A percentile compares a stretch with the other conserved stretches of the same genome.
phyloP scores from a whole-genome alignment of 2,888 invertebrate genomes.

The Tenthredo scrophulariae region DNA sequence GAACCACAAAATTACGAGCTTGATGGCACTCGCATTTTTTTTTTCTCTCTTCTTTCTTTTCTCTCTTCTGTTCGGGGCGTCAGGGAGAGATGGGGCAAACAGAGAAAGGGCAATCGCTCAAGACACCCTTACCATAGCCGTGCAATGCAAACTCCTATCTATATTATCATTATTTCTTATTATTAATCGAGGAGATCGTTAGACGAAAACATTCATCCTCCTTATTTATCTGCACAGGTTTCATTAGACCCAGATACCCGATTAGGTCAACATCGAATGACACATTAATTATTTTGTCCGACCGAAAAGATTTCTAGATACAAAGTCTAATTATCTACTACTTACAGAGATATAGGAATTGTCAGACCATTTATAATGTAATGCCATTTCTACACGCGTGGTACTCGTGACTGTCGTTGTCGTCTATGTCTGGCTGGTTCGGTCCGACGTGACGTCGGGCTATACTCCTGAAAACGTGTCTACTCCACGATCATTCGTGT shows the following conservation, averaged over 20 bases:
- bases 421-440: neutral
- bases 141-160: neutral
- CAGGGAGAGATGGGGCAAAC: slow-evolving; percentile 10
- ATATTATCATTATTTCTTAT: slow-evolving; percentile 18
- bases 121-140: slow-evolving; percentile 23
- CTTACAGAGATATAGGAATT: neutral
- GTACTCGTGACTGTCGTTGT: neutral
- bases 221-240: neutral
- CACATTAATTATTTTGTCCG: neutral
- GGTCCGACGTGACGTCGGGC: slow-evolving; percentile 42
- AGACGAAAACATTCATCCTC: neutral
- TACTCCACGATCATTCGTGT: neutral
- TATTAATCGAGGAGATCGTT: slow-evolving; percentile 49
- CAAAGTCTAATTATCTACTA: neutral
- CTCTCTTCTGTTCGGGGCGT: neutral
- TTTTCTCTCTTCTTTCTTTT: no score
- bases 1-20: slow-evolving; percentile 54
- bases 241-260: neutral
- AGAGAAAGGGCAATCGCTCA: slow-evolving; percentile 45
- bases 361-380: neutral
- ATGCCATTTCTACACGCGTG: slow-evolving; percentile 19
- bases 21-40: slow-evolving; percentile 48
- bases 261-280: neutral
- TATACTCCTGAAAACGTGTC: slow-evolving; percentile 26
- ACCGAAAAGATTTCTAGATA: neutral